Evolutionary conservation across 2,888 invertebrate species (phyloP).

Genomic region (Glyphotaelius pellucidus): DNA sequence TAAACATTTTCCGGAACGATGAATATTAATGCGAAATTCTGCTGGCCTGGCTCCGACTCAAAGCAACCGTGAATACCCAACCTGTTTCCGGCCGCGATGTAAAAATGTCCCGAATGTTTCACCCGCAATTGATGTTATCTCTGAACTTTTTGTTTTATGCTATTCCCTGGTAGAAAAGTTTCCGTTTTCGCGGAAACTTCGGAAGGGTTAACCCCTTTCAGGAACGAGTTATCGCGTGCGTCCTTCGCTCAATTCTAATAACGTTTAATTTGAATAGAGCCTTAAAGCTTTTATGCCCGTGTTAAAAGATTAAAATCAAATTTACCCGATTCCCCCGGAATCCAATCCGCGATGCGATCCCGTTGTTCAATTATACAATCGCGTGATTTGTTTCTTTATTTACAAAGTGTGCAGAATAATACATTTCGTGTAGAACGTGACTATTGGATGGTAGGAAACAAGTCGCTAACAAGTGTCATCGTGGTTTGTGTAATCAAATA

Average conservation of each 20-base stretch:
- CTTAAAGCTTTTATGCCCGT: constrained; percentile 12
- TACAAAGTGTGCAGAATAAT: constrained; percentile 3
- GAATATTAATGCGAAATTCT: neutral
- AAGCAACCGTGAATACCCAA: constrained; percentile 3
- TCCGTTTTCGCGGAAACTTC: neutral
- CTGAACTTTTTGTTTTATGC: constrained; percentile 27
- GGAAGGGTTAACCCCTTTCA: neutral
- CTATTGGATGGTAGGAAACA: neutral
- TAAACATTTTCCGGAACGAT: neutral
- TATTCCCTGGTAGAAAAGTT: constrained; percentile 21
- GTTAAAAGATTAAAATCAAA: neutral
- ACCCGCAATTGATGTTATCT: constrained; percentile 27
- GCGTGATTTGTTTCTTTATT: neutral
- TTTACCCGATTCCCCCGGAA: neutral
- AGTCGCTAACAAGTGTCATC: neutral
- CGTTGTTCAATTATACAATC: neutral
- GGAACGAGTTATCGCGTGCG: constrained; percentile 19
- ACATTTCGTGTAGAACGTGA: constrained; percentile 25
- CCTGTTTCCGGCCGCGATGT: constrained; percentile 13
- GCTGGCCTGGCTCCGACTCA: neutral
- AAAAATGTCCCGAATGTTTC: constrained; percentile 28
- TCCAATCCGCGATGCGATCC: neutral
- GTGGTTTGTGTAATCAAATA: neutral
- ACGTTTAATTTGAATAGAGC: constrained; percentile 15
- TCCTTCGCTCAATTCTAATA: neutral